These are phyloP conservation scores for Actinia tenebrosa DNA, from an alignment of 64 coral and sea anemone species.

Conservation along the genomic window DNA sequence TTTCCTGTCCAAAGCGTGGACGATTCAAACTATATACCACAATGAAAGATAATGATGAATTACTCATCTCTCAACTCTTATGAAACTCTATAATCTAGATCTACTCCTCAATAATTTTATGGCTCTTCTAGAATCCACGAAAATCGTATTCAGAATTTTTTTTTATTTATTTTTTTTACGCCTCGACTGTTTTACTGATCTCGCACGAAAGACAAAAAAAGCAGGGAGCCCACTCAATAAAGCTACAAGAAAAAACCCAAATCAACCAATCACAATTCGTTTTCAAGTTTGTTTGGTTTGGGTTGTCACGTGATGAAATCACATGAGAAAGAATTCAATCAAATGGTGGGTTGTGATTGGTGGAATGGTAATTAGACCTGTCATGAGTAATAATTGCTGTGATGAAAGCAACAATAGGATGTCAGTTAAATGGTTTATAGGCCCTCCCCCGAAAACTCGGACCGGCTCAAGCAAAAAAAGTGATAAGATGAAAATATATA, in stretches of 20 bases:
- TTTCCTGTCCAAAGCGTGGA: slow-evolving; percentile 21
- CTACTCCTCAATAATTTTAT: not conserved
- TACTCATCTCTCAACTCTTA: not conserved
- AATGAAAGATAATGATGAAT: not conserved
- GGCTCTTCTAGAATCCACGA: not conserved
- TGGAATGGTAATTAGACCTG: slow-evolving; percentile 50
- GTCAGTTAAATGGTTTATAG: slow-evolving; percentile 55
- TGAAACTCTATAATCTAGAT: not conserved
- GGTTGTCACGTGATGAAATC: slow-evolving; percentile 36
- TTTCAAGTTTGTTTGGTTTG: slow-evolving; percentile 44
- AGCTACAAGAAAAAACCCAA: slow-evolving; percentile 23
- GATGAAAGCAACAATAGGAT: slow-evolving; percentile 76
- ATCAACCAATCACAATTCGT: slow-evolving; percentile 37
- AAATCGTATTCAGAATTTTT: not conserved
- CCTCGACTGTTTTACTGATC: not conserved
- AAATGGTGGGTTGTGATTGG: slow-evolving; percentile 28
- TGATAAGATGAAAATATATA: slow-evolving; percentile 37
- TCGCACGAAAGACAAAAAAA: slow-evolving; percentile 9
- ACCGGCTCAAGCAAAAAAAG: slow-evolving; percentile 53
- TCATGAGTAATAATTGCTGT: slow-evolving; percentile 79
- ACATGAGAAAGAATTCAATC: slow-evolving; percentile 42
- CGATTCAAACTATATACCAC: not conserved
- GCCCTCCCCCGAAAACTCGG: slow-evolving; percentile 54
- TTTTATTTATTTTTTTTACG: not conserved
- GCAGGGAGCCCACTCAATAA: slow-evolving; percentile 22